phyloP scores from a whole-genome alignment of 2,113 vertebrate species.

The Hippocampus mohnikei region DNA sequence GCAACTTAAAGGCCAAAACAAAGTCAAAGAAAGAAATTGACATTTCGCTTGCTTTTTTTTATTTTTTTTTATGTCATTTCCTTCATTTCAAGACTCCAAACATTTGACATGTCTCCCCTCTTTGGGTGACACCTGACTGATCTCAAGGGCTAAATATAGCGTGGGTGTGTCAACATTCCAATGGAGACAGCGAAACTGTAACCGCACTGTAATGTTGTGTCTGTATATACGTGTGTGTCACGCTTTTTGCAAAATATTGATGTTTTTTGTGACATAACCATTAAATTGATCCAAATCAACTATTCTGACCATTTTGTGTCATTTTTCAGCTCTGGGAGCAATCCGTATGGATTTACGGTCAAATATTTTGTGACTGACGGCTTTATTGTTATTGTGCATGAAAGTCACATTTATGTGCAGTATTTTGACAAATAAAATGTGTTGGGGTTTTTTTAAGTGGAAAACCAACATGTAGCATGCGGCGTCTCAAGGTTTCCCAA shows the following conservation, averaged over 20 bases:
- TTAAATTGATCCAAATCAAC: constrained; percentile 32
- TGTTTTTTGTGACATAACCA: constrained; percentile 26
- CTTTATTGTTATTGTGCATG: constrained; percentile 64
- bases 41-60: constrained; percentile 35
- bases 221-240: constrained; percentile 40
- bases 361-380: constrained; percentile 75
- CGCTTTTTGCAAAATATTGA: constrained; percentile 36
- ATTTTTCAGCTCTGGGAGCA: constrained; percentile 41
- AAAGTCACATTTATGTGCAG: not conserved
- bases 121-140: constrained; percentile 23
- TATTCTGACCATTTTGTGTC: constrained; percentile 52
- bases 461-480: not conserved
- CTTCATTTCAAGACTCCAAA: constrained; percentile 8
- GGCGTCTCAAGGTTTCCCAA: not conserved
- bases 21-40: not conserved
- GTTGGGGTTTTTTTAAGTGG: not conserved
- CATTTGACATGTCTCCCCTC: constrained; percentile 10
- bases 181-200: constrained; percentile 67
- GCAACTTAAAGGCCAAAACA: too few relatives aligned
- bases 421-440: constrained; percentile 1
- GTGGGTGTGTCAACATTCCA: constrained; percentile 68
- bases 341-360: constrained; percentile 68
- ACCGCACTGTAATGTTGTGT: constrained; percentile 52
- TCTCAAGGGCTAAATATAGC: constrained; percentile 69
- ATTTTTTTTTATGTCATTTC: constrained; percentile 1